Base-by-base conservation (phyloP, 2,888 invertebrate species). In the Cantharis flavilabris region DNA sequence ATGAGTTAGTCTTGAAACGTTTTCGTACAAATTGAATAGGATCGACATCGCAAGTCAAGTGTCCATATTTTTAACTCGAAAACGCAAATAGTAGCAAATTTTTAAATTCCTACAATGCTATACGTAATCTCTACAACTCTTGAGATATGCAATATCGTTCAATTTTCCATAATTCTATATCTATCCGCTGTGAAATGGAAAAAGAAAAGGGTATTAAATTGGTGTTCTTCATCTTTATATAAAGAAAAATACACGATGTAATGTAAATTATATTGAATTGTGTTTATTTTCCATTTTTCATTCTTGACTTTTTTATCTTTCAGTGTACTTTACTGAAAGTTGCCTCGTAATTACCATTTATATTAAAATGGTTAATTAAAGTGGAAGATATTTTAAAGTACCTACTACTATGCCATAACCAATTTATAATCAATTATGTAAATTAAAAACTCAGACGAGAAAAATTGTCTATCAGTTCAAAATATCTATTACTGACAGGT, bases 181-280 rank as follows among this genome's bases (percentile, higher is more conserved):
- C 69, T 72, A 78, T 78, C 77, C 77, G 77, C 77, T 78, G 75
- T 78, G 77, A 78, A 78, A 28, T 72, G 77, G 77, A 78, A 78
- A 75, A 75, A 69, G 62, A 67, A 62, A 33, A 72, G 64, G 67
- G 73, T 72, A 75, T 75, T 70, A 72, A 62, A 70, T 69, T 67
- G 30, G 62, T 78, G 62, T 72, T 75, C 65, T 62, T 78, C 65
- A 77, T 69, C 73, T 71, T 77, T 73, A 71, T 20, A 71, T 75
- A 75, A 72, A 77, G 72, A 69, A 77, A 73, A 75, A 65, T 72
- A 75, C 33, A 67, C 69, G 14, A 64, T 62, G 26, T 71, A 71
- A 71, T 75, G 75, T 75, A 71, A 71, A 71, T 75, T 71, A 71
- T 71, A 71, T 75, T 18, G 33, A 64, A 70, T 64, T 71, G 14